These are phyloP conservation scores for Myanophis thanlyinensis DNA, from an alignment of 2,113 vertebrate species.

Conservation along the genomic window DNA sequence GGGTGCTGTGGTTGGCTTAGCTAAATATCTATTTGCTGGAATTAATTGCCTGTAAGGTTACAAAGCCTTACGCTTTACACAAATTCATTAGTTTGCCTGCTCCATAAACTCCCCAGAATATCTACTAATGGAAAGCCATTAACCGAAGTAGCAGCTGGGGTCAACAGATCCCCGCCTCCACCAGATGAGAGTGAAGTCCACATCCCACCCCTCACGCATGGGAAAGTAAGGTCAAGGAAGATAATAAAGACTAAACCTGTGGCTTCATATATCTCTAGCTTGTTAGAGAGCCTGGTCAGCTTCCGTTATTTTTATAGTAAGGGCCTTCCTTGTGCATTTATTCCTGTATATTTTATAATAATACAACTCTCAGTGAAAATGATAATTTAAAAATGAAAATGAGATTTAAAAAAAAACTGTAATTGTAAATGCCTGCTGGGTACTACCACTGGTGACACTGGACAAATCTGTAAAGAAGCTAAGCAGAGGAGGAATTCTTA, in stretches of 20 bases:
- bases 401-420: background rate
- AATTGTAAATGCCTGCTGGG: background rate
- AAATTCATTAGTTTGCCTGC: constrained; percentile 12
- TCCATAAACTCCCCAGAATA: constrained; percentile 6
- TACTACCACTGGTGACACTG: background rate
- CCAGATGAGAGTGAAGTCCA: background rate
- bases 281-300: background rate
- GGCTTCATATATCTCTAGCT: background rate
- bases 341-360: background rate
- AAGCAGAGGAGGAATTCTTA: background rate
- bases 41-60: constrained; percentile 6
- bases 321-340: background rate
- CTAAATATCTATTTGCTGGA: constrained; percentile 10
- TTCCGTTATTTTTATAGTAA: background rate
- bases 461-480: background rate
- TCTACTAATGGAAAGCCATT: background rate
- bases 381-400: too few species aligned
- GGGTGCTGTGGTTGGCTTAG: background rate
- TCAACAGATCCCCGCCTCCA: background rate
- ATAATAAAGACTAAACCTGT: background rate
- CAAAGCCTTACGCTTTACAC: background rate
- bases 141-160: background rate
- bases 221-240: background rate
- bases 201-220: background rate
- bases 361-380: too few species aligned